Base-by-base conservation (phyloP, 30 jellyfish, hydroid and myxozoan genomes). In the Aurelia sp. region DNA sequence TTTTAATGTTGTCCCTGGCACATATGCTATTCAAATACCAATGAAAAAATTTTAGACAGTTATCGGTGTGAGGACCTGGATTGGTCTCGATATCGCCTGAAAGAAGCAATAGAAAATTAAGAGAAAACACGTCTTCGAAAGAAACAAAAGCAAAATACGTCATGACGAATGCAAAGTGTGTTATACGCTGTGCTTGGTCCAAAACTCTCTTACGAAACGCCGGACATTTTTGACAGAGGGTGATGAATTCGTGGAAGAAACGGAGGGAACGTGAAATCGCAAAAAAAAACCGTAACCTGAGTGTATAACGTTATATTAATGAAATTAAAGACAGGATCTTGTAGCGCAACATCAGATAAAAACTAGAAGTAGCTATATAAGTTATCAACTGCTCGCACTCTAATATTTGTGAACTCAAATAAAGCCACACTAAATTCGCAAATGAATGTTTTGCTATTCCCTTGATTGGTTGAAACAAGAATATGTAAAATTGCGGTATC, bases 1-100 rank as follows among this genome's bases (percentile, higher is more conserved):
- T 73, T 57, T 73, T 73, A 40, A 73, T 52, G 53, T 40, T 9
- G 13, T 52, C 85, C 30, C 85, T 73, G 47, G 85, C 72, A 40
- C 85, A 73, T 5, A 66, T 0, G 78, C 78, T 66, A 20, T 66
- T 66, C 16, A 27, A 15, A 13, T 19, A 0, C 33, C 37, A 44
- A 73, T 21, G 53, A 50, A 73, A 35, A 40, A 40, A 40, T 4
- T 40, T 40, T 5, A 40, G 51, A 40, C 51, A 40, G 11, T 40
- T 40, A 4, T 73, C 71, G 35, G 44, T 57, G 1, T 41, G 74
- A 50, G 85, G 85, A 16, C 85, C 85, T 8, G 71, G 85, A 33
- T 73, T 73, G 8, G 51, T 8, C 51, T 40, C n/a, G n/a, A 40
- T 40, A 40, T 40, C 51, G 6, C 51, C 51, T 4, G 82, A 4